phyloP scores from a whole-genome alignment of 2,888 invertebrate species.

The Rotaria socialis region DNA sequence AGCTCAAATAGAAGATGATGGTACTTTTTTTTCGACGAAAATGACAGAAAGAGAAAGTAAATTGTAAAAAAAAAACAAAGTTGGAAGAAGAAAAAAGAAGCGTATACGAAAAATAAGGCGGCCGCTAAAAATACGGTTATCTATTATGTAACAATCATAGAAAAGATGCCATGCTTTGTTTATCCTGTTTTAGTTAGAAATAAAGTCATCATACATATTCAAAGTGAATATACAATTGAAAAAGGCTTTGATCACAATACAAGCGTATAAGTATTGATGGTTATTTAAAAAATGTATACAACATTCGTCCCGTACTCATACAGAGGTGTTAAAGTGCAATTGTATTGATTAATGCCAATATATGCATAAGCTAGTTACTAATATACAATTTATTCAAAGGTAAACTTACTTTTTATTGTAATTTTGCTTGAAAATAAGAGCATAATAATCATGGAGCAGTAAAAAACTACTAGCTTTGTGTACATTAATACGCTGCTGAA shows the following conservation, averaged over 20 bases:
- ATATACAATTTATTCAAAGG: neutral
- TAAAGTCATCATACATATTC: too few relatives aligned
- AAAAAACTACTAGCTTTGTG: neutral
- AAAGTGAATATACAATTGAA: too few relatives aligned
- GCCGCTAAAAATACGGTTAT: too few relatives aligned
- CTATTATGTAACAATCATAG: too few relatives aligned
- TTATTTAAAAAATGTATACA: neutral
- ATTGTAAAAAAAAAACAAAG: too few relatives aligned
- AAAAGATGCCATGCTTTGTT: too few relatives aligned
- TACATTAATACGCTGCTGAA: neutral
- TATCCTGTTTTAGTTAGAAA: too few relatives aligned
- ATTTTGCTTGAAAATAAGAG: neutral
- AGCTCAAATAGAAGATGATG: too few relatives aligned
- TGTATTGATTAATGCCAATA: neutral
- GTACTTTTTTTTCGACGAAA: too few relatives aligned
- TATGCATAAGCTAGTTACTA: neutral
- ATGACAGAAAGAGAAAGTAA: too few relatives aligned
- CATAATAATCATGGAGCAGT: neutral
- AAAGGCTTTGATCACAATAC: neutral
- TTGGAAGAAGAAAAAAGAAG: too few relatives aligned
- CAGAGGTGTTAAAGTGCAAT: neutral
- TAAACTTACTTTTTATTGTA: neutral
- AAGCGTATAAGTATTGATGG: neutral
- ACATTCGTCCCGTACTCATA: neutral
- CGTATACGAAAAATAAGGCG: too few relatives aligned